A percentile compares a stretch with the other conserved stretches of the same genome.
Conservation (phyloP, 2,888 invertebrate species). For the Drosophila acutilabella region DNA sequence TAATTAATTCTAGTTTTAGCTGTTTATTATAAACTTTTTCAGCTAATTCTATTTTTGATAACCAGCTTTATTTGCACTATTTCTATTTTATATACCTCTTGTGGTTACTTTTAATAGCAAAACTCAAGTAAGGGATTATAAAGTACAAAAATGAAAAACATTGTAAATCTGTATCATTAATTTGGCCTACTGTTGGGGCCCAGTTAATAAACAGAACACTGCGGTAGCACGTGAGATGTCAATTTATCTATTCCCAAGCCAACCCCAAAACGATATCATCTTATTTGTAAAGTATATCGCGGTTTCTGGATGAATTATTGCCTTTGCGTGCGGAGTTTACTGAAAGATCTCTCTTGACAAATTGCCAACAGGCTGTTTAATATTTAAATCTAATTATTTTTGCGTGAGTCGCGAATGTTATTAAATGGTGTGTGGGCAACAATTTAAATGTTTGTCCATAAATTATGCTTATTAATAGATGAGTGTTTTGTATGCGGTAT, state of each 20-base stretch:
- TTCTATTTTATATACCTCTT: too few species aligned
- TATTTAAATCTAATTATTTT: slow-evolving; percentile 82
- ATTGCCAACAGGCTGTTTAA: slow-evolving; percentile 74
- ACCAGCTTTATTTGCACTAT: too few species aligned
- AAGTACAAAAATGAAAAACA: too few species aligned
- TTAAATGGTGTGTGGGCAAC: neutral
- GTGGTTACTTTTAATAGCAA: neutral
- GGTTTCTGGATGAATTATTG: slow-evolving; percentile 69
- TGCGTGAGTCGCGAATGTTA: slow-evolving; percentile 50
- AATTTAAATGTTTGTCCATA: slow-evolving; percentile 59
- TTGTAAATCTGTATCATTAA: neutral
- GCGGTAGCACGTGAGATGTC: slow-evolving; percentile 62
- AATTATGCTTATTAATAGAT: slow-evolving; percentile 71
- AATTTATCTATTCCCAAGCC: slow-evolving; percentile 46
- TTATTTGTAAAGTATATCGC: slow-evolving; percentile 45
- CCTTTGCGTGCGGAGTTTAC: slow-evolving; percentile 56
- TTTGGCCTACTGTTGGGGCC: slow-evolving; percentile 10
- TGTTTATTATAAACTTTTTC: too few species aligned
- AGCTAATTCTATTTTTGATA: too few species aligned
- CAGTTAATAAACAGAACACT: slow-evolving; percentile 44
- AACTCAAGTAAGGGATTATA: neutral
- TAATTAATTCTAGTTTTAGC: too few species aligned
- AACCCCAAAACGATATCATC: slow-evolving; percentile 14
- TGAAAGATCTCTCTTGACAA: slow-evolving; percentile 64
- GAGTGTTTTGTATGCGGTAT: slow-evolving; percentile 18